A percentile compares a stretch with the other conserved stretches of the same genome.
Conservation (phyloP, 2,888 invertebrate genomes). For the Augiades crinisus region DNA sequence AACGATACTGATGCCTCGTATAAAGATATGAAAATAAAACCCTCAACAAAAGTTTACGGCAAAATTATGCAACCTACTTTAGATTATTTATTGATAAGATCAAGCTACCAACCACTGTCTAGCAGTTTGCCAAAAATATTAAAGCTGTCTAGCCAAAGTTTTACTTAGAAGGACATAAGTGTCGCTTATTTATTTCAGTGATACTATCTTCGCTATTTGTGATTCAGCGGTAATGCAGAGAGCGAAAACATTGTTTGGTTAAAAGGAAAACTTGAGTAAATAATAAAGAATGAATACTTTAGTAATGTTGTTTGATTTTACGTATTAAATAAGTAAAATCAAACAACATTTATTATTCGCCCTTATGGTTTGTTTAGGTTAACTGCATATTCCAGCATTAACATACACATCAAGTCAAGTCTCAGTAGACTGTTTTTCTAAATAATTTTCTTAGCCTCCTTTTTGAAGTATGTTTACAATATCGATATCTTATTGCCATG, state of each 20-base stretch:
- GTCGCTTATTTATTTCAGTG: slow-evolving; percentile 12
- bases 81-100: slow-evolving; percentile 11
- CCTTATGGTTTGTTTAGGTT: background rate
- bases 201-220: slow-evolving; percentile 10
- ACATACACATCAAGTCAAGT: no score
- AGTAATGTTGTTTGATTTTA: no score
- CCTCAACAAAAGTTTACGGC: background rate
- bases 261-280: no score
- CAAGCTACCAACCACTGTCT: slow-evolving; percentile 5
- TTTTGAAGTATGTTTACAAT: no score
- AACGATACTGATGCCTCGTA: background rate
- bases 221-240: background rate
- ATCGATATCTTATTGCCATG: no score
- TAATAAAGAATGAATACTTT: no score
- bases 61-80: slow-evolving; percentile 12
- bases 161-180: slow-evolving; percentile 12
- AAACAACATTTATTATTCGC: no score
- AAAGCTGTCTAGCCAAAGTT: slow-evolving; percentile 9
- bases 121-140: slow-evolving; percentile 11
- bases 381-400: no score
- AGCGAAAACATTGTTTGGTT: background rate
- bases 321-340: no score
- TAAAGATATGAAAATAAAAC: slow-evolving; percentile 3
- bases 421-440: no score
- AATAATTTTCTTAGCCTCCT: no score